Base-by-base conservation (phyloP, 2,113 vertebrate species). In the Salvator merianae region DNA sequence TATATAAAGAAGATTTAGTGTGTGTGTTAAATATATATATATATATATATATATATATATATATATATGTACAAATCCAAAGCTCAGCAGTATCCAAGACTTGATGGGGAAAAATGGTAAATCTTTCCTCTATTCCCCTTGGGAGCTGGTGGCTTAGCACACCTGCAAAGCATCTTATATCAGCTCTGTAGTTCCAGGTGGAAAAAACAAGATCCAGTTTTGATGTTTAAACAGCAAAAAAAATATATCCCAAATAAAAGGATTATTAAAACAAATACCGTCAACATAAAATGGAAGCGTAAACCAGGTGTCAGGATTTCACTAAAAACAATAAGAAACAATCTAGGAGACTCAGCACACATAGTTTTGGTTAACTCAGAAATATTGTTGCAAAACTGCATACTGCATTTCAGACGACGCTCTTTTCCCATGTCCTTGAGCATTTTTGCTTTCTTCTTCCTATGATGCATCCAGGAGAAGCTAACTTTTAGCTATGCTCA, bases 191-290 rank as follows among this genome's bases (percentile, higher is more conserved):
- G 2, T 65, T 3, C 0, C 9, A 86, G 1, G 0, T 84, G 34
- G 24, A 1, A 2, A 7, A 85, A 83, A 86, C 2, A 72, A 72
- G 47, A 78, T 3, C 3, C n/a, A 34, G 0, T 36, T 87, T 84
- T 65, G 34, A 81, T 81, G 1, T 59, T 85, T 69, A 73, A 87
- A 87, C 40, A 36, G 24, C 20, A n/a, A n/a, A n/a, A n/a, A 77
- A 77, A 62, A 73, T n/a, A 69, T 83, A n/a, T 0, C 1, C 5
- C 32, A 84, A 32, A 2, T 78, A 20, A 3, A 63, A 18, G 81
- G 13, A 0, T 7, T 32, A 28, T 38, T 72, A 38, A 32, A 68
- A 68, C n/a, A 32, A 12, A 34, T 4, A 13, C n/a, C 16, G 16
- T 18, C 18, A 20, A 34, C 1, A 2, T 9, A 53, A 13, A 53